Percentiles rank a stretch among this genome's conserved stretches.
phyloP scores from a whole-genome alignment of 2,113 vertebrate species.

The Silurus asotus region DNA sequence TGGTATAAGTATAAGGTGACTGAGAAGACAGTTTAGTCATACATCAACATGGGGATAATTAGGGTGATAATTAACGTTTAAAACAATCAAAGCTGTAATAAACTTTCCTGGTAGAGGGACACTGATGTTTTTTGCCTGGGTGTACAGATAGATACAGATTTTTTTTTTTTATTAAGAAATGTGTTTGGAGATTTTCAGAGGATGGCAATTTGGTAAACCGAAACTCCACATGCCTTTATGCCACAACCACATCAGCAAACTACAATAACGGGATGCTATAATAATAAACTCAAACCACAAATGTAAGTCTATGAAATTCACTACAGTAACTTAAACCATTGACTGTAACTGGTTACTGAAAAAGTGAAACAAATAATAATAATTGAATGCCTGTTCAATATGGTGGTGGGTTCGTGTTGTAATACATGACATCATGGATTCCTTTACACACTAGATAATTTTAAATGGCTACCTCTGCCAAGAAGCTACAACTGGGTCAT shows the following conservation, averaged over 20 bases:
- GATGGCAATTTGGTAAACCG: not conserved
- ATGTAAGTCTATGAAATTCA: not conserved
- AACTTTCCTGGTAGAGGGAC: not conserved
- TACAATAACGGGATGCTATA: not conserved
- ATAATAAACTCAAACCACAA: not conserved
- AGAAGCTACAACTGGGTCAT: not conserved
- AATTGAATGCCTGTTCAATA: not conserved
- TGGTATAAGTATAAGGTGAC: not conserved
- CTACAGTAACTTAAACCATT: not conserved
- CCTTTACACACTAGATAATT: not conserved
- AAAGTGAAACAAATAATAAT: no score
- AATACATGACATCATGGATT: not conserved
- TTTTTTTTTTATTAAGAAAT: not conserved
- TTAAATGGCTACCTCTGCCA: not conserved
- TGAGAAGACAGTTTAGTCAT: not conserved
- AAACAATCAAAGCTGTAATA: not conserved
- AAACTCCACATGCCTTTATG: not conserved
- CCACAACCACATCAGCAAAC: not conserved
- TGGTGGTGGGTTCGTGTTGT: not conserved
- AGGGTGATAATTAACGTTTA: not conserved
- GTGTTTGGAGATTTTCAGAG: not conserved
- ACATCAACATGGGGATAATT: not conserved
- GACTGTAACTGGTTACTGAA: not conserved
- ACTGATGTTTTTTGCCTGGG: not conserved
- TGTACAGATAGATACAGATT: not conserved